Evolutionary conservation across 2,113 vertebrate genomes (phyloP).

Genomic region (Geococcyx californianus): DNA sequence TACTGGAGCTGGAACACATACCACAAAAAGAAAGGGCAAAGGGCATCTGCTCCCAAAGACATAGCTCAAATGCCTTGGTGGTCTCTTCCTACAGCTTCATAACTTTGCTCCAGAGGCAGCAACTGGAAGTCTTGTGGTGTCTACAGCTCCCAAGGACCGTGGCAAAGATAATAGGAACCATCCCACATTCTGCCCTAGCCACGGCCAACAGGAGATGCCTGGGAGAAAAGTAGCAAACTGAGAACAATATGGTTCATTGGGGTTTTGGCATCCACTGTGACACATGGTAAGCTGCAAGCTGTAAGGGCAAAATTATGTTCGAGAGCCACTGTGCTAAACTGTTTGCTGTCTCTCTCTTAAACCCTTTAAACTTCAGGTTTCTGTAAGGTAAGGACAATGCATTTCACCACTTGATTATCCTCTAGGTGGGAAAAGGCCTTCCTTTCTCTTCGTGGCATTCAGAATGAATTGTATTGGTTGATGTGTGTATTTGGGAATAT

Average conservation of each 20-base stretch:
- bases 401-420: background rate
- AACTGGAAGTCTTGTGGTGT: background rate
- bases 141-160: background rate
- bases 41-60: background rate
- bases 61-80: background rate
- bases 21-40: background rate
- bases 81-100: background rate
- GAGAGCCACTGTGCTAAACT: background rate
- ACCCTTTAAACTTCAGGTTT: background rate
- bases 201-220: background rate
- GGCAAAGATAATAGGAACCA: fast-evolving
- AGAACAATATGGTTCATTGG: background rate
- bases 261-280: fast-evolving
- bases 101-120: background rate
- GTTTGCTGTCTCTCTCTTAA: background rate
- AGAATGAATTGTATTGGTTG: background rate
- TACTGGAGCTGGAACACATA: background rate
- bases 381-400: background rate
- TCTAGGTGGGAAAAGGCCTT: background rate
- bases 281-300: background rate
- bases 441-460: background rate
- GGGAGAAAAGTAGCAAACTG: background rate
- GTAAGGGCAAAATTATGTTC: background rate
- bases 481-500: background rate
- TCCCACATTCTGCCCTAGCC: fast-evolving